phyloP scores from a whole-genome alignment of 2,797 vertebrate species.

The Hippoglossus hippoglossus region DNA sequence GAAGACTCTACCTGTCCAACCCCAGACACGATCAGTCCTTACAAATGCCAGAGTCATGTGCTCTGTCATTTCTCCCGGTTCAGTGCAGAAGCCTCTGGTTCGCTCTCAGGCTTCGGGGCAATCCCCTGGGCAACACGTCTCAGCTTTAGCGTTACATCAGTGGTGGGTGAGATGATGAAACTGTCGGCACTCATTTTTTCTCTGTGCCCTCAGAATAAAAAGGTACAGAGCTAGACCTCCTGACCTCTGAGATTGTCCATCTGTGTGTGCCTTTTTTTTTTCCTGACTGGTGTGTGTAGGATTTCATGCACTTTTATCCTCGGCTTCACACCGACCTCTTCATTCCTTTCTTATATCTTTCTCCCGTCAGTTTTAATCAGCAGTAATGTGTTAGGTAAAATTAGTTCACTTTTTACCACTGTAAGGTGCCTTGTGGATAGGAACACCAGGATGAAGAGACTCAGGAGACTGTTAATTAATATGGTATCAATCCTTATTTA shows the following conservation, averaged over 20 bases:
- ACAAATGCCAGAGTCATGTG: background rate
- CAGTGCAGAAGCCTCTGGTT: conserved; percentile 1
- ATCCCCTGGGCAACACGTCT: conserved; percentile 13
- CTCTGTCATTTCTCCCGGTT: conserved; percentile 5
- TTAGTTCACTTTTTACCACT: too few species aligned
- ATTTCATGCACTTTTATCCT: conserved; percentile 18
- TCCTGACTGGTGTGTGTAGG: background rate
- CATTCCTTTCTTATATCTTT: background rate
- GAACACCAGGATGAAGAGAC: too few species aligned
- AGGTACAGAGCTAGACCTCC: conserved; percentile 24
- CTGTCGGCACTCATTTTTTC: conserved; percentile 16
- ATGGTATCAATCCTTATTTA: too few species aligned
- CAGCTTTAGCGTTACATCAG: conserved; percentile 45
- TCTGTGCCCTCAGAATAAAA: conserved; percentile 19
- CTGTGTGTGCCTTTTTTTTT: background rate
- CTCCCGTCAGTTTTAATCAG: background rate
- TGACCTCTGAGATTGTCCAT: conserved; percentile 35
- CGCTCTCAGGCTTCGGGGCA: conserved; percentile 20
- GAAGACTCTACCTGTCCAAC: too few species aligned
- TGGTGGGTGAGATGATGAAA: conserved; percentile 51
- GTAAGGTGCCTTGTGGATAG: too few species aligned
- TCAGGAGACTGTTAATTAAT: too few species aligned
- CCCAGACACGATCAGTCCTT: too few species aligned
- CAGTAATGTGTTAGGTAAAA: too few species aligned
- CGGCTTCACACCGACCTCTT: conserved; percentile 2